A percentile compares a stretch with the other conserved stretches of the same genome.
phyloP scores from a whole-genome alignment of 2,113 vertebrate species.

The Peucedramus taeniatus region DNA sequence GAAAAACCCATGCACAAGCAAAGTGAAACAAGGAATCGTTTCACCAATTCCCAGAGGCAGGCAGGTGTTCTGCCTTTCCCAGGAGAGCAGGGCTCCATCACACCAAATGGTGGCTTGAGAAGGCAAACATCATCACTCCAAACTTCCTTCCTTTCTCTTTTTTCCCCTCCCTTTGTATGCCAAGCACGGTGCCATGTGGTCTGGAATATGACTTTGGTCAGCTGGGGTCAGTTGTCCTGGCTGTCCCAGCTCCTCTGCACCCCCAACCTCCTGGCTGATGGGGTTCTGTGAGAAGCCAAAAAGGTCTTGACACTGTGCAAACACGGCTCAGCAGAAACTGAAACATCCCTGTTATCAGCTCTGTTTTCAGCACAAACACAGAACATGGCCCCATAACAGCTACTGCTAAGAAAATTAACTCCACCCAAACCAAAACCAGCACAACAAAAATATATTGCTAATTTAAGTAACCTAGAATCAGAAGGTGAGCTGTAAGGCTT shows the following conservation, averaged over 20 bases:
- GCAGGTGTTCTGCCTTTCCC: no score
- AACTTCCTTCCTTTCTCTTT: background rate
- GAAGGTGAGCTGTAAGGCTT: background rate
- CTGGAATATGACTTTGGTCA: background rate
- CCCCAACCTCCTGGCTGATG: background rate
- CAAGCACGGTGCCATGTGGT: accelerated
- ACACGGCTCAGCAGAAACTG: background rate
- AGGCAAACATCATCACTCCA: accelerated
- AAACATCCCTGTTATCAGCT: accelerated
- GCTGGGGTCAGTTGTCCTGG: background rate
- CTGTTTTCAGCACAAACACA: background rate
- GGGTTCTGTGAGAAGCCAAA: background rate
- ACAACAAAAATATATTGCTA: background rate
- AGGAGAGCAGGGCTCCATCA: no score
- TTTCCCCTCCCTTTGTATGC: background rate
- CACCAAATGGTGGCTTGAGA: background rate
- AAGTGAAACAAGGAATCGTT: background rate
- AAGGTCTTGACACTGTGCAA: background rate
- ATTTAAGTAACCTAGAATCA: background rate
- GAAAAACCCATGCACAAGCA: background rate
- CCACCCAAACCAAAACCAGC: background rate
- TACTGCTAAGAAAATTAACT: accelerated
- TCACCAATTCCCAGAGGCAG: background rate
- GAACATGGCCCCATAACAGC: background rate
- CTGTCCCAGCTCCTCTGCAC: background rate